A percentile compares a stretch with the other conserved stretches of the same genome.
phyloP scores from a whole-genome alignment of 2,888 invertebrate species.

The Nineta flava region DNA sequence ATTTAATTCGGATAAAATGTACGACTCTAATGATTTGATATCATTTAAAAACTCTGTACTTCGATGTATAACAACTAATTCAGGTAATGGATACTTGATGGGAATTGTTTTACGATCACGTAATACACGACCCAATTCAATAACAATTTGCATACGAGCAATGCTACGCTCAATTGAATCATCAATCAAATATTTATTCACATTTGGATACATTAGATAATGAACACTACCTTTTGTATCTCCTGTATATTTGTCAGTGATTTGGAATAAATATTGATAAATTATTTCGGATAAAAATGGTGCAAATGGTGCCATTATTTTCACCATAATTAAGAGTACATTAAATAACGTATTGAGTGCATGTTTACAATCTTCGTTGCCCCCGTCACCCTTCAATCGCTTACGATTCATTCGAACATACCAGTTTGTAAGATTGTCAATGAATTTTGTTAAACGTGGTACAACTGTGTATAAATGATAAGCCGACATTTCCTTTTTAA shows the following conservation, averaged over 20 bases:
- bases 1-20: constrained; percentile 87
- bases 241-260: constrained; percentile 35
- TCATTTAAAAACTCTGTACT: constrained; percentile 62
- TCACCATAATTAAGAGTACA: constrained; percentile 74
- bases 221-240: constrained; percentile 66
- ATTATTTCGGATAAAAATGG: constrained; percentile 92
- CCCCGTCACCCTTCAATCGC: constrained; percentile 83
- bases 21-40: constrained; percentile 60
- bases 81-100: constrained; percentile 89
- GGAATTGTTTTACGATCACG: constrained; percentile 89
- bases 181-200: constrained; percentile 56
- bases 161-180: constrained; percentile 79
- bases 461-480: constrained; percentile 93
- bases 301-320: constrained; percentile 94
- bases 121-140: constrained; percentile 84
- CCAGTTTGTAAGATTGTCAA: constrained; percentile 97
- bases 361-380: constrained; percentile 60
- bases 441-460: constrained; percentile 83
- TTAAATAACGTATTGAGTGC: constrained; percentile 79
- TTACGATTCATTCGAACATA: constrained; percentile 94
- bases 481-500: constrained; percentile 83
- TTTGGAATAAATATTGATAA: constrained; percentile 70
- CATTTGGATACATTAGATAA: constrained; percentile 74
- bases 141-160: constrained; percentile 82
- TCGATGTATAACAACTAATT: constrained; percentile 88